phyloP scores from a whole-genome alignment of 2,797 vertebrate species.

The Novumbra hubbsi region DNA sequence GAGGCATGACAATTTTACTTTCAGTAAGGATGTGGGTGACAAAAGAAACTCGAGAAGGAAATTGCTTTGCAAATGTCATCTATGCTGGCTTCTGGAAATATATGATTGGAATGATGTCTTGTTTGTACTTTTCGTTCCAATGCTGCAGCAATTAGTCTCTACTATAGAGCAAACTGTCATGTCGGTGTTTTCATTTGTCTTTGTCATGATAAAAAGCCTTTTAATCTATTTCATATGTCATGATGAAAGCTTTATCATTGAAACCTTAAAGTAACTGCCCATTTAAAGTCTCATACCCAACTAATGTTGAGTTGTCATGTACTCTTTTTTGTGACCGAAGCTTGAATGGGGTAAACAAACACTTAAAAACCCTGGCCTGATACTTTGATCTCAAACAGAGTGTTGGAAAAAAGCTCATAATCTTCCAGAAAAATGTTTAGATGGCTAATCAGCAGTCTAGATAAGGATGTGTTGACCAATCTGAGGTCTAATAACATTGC shows the following conservation, averaged over 20 bases:
- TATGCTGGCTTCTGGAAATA: not conserved
- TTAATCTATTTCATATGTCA: not conserved
- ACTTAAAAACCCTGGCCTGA: no score
- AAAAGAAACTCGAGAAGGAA: not conserved
- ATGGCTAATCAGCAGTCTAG: no score
- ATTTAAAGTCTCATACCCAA: no score
- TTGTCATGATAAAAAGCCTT: not conserved
- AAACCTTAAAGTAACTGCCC: not conserved
- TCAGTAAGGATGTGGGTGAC: not conserved
- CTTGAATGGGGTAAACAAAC: no score
- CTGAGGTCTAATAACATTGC: no score
- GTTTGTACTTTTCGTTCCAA: not conserved
- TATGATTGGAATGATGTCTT: not conserved
- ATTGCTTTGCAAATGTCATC: not conserved
- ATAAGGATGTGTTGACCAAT: no score
- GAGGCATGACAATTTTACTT: not conserved
- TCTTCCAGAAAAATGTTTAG: no score
- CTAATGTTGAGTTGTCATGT: no score
- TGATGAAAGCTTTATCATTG: constrained; percentile 1
- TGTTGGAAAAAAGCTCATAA: no score
- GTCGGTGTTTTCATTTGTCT: constrained; percentile 2
- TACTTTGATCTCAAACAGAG: no score
- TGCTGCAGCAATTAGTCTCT: not conserved
- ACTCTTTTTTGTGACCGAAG: no score
- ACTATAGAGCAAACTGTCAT: not conserved